Base-by-base conservation (phyloP, 2,113 vertebrate genomes). In the Aleadryas rufinucha region DNA sequence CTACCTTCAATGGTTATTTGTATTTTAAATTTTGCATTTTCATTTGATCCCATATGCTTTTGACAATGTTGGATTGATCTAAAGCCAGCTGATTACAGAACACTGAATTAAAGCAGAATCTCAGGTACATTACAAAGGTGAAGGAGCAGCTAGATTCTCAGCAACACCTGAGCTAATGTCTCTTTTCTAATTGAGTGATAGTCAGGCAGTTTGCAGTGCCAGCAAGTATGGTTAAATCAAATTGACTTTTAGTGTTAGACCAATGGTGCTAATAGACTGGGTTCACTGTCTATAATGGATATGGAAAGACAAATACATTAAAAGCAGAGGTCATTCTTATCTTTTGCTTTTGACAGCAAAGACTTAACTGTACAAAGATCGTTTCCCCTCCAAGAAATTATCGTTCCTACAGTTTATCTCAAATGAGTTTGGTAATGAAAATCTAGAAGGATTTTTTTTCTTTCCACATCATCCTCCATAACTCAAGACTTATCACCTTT, bases 151-250 rank as follows among this genome's bases (percentile, higher is more conserved):
- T 39, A 65, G n/a, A 86, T 86, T 35, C 80, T 35, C 42, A 82
- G 64, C 68, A 80, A 50, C 54, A 88, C 75, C 92, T 86, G 76
- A 95, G 79, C 39, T 93, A 91, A 94, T 94, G 74, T 86, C 63
- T 87, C 61, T 74, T 74, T 96, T 89, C 75, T 88, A 88, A 93
- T 71, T 84, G 92, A 94, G 66, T 93, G 90, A 86, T 93, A 88
- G 82, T 68, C 66, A 57, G 66, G 63, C 71, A 90, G 71, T 86
- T 94, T 95, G 94, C 94, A 94, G 86, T 81, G 90, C 92, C 90
- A 96, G 95, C 95, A 94, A 94, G 56, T 80, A 37, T 83, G 57
- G 82, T 90, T 94, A 94, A 87, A 95, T 95, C 90, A 92, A 93
- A 90, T 77, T 92, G 90, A 94, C 92, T 93, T 91, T 90, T 93